phyloP scores from a whole-genome alignment of 2,113 vertebrate species.

The Anser cygnoides region DNA sequence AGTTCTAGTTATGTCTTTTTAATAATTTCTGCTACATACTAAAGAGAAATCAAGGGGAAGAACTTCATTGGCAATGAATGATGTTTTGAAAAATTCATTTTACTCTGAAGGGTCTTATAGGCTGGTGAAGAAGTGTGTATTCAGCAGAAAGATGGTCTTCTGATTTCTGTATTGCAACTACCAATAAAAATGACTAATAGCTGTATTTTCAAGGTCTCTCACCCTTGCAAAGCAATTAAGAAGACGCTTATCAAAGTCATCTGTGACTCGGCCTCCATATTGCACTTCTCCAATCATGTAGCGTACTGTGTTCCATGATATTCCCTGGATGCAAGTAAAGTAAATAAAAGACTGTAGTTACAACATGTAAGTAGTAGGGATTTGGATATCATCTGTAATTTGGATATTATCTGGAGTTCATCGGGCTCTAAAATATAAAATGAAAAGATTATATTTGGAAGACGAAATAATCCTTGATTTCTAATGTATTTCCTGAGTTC shows the following conservation, averaged over 20 bases:
- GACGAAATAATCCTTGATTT: not conserved
- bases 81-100: not conserved
- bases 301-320: slow-evolving; percentile 78
- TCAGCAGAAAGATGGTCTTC: not conserved
- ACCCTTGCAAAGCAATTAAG: slow-evolving; percentile 83
- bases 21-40: not conserved
- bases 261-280: slow-evolving; percentile 82
- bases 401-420: not conserved
- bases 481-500: not conserved
- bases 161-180: not conserved
- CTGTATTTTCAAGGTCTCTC: slow-evolving; percentile 35
- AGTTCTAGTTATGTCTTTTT: not conserved
- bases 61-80: not conserved
- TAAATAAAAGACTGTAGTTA: not conserved
- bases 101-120: not conserved
- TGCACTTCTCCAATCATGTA: slow-evolving; percentile 86
- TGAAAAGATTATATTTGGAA: not conserved
- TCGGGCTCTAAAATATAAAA: not conserved
- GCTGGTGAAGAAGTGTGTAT: not conserved
- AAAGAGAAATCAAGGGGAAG: not conserved
- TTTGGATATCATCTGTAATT: not conserved
- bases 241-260: slow-evolving; percentile 82
- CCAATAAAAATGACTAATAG: not conserved
- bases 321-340: slow-evolving; percentile 65
- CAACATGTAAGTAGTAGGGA: not conserved